Evolutionary conservation across 2,888 invertebrate genomes (phyloP), one percentile per base, ranked within the genome.

Genomic region (Thymelicus acteon): DNA sequence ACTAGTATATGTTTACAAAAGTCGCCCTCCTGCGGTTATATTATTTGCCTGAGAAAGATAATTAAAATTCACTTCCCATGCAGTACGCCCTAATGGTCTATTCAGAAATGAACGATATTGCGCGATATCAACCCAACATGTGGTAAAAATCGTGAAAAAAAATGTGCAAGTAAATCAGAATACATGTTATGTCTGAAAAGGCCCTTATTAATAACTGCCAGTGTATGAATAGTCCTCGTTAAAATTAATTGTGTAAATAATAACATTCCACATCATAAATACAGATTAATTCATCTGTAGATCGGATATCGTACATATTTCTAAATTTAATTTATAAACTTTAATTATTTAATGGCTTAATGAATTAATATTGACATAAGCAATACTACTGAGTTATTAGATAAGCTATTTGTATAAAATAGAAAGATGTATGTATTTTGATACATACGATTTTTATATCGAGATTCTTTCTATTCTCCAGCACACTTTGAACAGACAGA

Each of bases 361-460:
- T 49, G 37, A 67, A 49, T 67, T 60, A 60, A 60, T 60, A 2
- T 19, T 60, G 49, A 48, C 13, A 19, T 66, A 7, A 66, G 67
- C 67, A 67, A 67, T 67, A 67, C 15, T 60, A 47, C 48, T 37
- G 15, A 39, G 0, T 60, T 60, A 47, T 24, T 37, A 19, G 67
- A 57, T 57, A n/a, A 24, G 57, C 57, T 65, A 19, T 19, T 19
- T 19, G 1, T 19, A 19, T 19, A 19, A 19, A 19, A 2, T 19
- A 19, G 19, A 19, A 19, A 19, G 2, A 19, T 2, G 0, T 19
- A 19, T 19, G 19, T 19, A 19, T 19, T 65, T 15, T 39, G 63
- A n/a, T 39, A 13, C 15, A 39, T 52, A 49, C 39, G 10, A 49
- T n/a, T n/a, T n/a, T n/a, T n/a, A n/a, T n/a, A n/a, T n/a, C n/a